These are phyloP conservation scores for Vulpes lagopus DNA, from an alignment of 2,113 vertebrate genomes.

Conservation along the genomic window DNA sequence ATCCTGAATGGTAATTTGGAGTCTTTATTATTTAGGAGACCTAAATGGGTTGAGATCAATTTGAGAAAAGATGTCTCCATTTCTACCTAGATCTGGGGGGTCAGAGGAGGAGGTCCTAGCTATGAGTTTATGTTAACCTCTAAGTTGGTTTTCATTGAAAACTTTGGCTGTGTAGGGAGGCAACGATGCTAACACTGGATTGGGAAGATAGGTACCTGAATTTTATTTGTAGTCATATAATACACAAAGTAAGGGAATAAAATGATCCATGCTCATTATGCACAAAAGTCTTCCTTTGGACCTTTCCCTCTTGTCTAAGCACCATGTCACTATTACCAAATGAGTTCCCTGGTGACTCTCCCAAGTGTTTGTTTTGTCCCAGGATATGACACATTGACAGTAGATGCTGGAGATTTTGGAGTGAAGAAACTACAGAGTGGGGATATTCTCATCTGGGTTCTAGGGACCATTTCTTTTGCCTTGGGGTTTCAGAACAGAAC, in stretches of 20 bases:
- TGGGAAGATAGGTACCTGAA: not conserved
- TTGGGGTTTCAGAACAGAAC: not conserved
- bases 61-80: not conserved
- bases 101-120: not conserved
- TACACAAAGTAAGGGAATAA: not conserved
- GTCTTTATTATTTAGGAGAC: not conserved
- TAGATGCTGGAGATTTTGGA: not conserved
- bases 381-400: not conserved
- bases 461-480: not conserved
- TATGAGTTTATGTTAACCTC: not conserved
- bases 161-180: not conserved
- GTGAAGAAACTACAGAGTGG: not conserved
- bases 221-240: not conserved
- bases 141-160: conserved; percentile 30
- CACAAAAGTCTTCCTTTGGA: not conserved
- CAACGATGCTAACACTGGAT: not conserved
- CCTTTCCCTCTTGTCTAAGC: not conserved
- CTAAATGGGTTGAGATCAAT: not conserved
- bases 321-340: not conserved
- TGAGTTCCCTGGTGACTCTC: not conserved
- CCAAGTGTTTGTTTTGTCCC: not conserved
- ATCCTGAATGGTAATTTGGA: not conserved
- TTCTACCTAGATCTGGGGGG: not conserved
- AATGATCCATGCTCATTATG: not conserved
- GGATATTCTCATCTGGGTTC: not conserved